A percentile compares a stretch with the other conserved stretches of the same genome.
These are phyloP conservation scores for Eospalax fontanierii DNA, from an alignment of 2,797 vertebrate genomes.

Conservation along the genomic window DNA sequence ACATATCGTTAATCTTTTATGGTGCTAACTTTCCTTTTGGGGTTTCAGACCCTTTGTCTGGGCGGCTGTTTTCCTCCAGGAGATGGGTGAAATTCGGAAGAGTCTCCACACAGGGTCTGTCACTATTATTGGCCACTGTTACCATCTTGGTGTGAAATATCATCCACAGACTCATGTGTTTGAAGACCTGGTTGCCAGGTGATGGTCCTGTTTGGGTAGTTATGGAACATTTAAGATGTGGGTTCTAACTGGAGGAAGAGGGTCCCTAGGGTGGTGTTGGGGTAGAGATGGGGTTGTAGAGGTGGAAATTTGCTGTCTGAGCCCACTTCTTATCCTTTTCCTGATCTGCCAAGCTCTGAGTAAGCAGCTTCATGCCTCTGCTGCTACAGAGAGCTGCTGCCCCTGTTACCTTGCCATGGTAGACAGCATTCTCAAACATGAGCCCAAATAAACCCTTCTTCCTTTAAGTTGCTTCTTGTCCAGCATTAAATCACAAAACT, in stretches of 20 bases:
- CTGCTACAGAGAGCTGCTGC: no score
- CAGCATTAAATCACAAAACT: background rate
- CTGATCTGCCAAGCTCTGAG: no score
- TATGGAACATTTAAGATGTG: background rate
- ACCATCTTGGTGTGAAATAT: background rate
- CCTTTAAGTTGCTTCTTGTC: background rate
- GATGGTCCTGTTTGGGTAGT: background rate
- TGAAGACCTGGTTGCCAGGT: no score
- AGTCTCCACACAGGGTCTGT: accelerated
- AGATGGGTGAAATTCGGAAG: accelerated
- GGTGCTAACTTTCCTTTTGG: accelerated
- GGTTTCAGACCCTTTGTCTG: no score
- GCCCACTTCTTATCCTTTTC: background rate
- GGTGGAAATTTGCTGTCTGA: background rate
- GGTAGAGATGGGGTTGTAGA: background rate
- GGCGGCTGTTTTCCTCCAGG: background rate
- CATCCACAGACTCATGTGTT: background rate
- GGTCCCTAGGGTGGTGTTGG: no score
- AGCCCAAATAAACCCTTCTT: no score
- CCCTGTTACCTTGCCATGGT: background rate
- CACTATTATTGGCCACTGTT: background rate
- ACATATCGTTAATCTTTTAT: accelerated
- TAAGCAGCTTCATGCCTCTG: no score
- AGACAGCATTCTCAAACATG: background rate
- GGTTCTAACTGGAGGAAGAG: background rate